Base-by-base conservation (phyloP, 2,113 vertebrate genomes). In the Anolis carolinensis region DNA sequence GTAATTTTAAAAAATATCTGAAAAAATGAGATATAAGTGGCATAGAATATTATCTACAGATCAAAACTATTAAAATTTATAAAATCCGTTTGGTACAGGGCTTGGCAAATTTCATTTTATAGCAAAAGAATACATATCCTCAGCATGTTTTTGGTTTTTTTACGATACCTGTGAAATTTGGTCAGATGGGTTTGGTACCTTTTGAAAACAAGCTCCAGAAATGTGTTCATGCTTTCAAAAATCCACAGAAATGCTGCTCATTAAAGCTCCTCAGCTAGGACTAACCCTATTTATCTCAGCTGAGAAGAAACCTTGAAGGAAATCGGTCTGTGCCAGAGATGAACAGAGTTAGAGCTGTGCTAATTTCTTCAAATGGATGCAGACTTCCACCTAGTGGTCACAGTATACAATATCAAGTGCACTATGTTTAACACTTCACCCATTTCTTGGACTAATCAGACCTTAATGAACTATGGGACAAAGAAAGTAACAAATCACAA, bases 321-420 rank as follows among this genome's bases (percentile, higher is more conserved):
- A n/a, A 34, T 25, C 27, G 8, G n/a, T 13, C 23, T 59, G 25
- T 50, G 34, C 39, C 39, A 21, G 5, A n/a, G 25, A 63, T 67
- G 32, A 34, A 44, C 13, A 30, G 27, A 8, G 7, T 23, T 44
- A 36, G 52, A n/a, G 9, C 21, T 2, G 34, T n/a, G 21, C 20
- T 34, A 2, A 20, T 36, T 80, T 23, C 9, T 80, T 84, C 77
- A 59, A 81, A 76, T 84, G 48, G 71, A 30, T 25, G 16, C 52
- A 59, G 82, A 84, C 39, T 48, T 77, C 71, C 87, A 81, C 48
- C 87, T 85, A 25, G 48, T 88, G 87, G 25, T 44, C 34, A 9
- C 7, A 86, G 10, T 1, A 21, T 73, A 36, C 13, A 74, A 65
- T 55, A 18, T 44, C 88, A 55, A 55, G 13, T 59, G 1, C 70